These are phyloP conservation scores for Diabrotica undecimpunctata DNA, from an alignment of 1,140 invertebrate species.

Conservation along the genomic window DNA sequence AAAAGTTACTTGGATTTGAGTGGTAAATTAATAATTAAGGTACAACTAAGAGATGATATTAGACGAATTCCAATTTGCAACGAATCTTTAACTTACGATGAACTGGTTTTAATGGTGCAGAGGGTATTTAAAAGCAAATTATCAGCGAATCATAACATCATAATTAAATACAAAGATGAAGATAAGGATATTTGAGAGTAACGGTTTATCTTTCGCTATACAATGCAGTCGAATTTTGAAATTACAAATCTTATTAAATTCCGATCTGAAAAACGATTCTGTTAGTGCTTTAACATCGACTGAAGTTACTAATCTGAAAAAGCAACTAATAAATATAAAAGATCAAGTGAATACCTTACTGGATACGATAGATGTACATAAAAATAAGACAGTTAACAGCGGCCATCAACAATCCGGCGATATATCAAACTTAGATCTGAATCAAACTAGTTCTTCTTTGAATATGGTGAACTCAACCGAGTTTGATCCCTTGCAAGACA, in stretches of 20 bases:
- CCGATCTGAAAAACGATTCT: slow-evolving; percentile 37
- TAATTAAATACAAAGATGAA: slow-evolving; percentile 75
- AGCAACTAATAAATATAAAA: slow-evolving; percentile 57
- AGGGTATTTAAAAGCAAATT: slow-evolving; percentile 67
- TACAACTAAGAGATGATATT: slow-evolving; percentile 68
- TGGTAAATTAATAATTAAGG: slow-evolving; percentile 53
- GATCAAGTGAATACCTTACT: slow-evolving; percentile 60
- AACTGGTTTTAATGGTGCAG: slow-evolving; percentile 75
- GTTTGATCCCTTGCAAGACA: slow-evolving; percentile 48
- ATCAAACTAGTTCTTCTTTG: slow-evolving; percentile 25
- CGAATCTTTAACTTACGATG: slow-evolving; percentile 75
- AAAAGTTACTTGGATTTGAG: slow-evolving; percentile 46
- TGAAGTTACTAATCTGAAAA: slow-evolving; percentile 52
- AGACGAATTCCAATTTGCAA: slow-evolving; percentile 71
- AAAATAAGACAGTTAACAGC: slow-evolving; percentile 10
- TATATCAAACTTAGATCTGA: slow-evolving; percentile 21
- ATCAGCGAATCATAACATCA: slow-evolving; percentile 63
- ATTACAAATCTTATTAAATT: slow-evolving; percentile 58
- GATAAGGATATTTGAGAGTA: slow-evolving; percentile 74
- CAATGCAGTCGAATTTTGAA: slow-evolving; percentile 68
- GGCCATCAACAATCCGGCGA: slow-evolving; percentile 20
- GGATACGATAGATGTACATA: slow-evolving; percentile 33
- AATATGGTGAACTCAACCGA: slow-evolving; percentile 46
- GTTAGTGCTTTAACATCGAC: slow-evolving; percentile 27
- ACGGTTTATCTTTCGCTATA: slow-evolving; percentile 70